phyloP scores from a whole-genome alignment of 1,140 invertebrate species.

The Drosophila repleta region DNA sequence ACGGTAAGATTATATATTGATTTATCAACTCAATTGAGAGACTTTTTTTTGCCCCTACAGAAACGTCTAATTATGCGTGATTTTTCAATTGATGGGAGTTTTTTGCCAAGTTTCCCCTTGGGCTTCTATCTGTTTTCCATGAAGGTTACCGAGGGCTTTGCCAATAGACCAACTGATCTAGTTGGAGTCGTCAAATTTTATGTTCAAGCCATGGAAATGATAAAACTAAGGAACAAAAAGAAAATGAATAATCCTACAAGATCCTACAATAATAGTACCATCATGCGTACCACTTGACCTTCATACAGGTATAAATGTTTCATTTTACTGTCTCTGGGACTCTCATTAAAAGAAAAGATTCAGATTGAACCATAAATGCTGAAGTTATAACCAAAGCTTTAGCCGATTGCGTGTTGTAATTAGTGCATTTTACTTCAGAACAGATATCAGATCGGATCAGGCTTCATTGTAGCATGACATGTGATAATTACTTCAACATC shows the following conservation, averaged over 20 bases:
- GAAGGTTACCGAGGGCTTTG: conserved; percentile 18
- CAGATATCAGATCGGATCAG: too few relatives aligned
- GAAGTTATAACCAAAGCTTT: too few relatives aligned
- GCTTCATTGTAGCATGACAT: too few relatives aligned
- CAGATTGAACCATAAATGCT: background rate
- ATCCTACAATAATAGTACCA: too few relatives aligned
- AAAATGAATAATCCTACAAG: background rate
- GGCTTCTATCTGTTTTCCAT: conserved; percentile 30
- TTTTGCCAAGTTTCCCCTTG: conserved; percentile 28
- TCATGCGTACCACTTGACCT: too few relatives aligned
- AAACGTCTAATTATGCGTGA: conserved; percentile 27
- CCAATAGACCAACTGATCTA: background rate
- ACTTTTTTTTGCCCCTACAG: conserved; percentile 8
- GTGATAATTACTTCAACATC: background rate
- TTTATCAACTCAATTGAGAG: too few relatives aligned
- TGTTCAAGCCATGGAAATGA: conserved; percentile 16
- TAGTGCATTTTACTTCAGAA: too few relatives aligned
- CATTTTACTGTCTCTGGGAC: too few relatives aligned
- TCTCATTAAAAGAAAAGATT: too few relatives aligned
- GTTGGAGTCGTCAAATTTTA: conserved; percentile 30
- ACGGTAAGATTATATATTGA: too few relatives aligned
- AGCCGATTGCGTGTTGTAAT: too few relatives aligned
- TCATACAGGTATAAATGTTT: too few relatives aligned
- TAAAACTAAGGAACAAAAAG: conserved; percentile 1
- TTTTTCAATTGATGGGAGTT: conserved; percentile 8